Conservation (phyloP, 2,888 invertebrate genomes). For the Heliconius ismenius region DNA sequence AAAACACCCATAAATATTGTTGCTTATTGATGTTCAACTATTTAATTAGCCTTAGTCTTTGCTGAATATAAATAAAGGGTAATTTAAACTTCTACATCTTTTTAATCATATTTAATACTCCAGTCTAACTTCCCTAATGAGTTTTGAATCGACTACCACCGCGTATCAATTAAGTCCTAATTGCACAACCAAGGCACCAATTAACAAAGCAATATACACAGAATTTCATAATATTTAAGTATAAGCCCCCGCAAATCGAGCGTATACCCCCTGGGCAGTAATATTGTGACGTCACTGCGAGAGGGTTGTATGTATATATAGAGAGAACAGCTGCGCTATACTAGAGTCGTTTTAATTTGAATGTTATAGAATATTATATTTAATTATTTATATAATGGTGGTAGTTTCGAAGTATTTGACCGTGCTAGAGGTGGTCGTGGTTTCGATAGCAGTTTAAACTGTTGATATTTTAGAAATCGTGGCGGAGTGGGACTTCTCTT, state of each 20-base stretch:
- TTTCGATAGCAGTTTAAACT: too few relatives aligned
- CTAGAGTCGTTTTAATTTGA: conserved; percentile 4
- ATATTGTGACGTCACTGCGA: conserved; percentile 38
- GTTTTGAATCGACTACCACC: background rate
- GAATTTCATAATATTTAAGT: background rate
- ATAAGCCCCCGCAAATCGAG: conserved; percentile 22
- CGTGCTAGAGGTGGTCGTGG: too few relatives aligned
- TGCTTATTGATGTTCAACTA: too few relatives aligned
- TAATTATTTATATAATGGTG: background rate
- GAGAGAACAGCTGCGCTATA: background rate
- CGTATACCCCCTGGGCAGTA: conserved; percentile 34
- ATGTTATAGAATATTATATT: background rate
- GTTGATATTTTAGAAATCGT: too few relatives aligned
- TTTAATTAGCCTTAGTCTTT: too few relatives aligned
- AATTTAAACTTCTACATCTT: too few relatives aligned
- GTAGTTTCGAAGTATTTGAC: background rate
- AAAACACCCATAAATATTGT: background rate
- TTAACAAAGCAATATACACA: background rate
- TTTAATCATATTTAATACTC: too few relatives aligned
- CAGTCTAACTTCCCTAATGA: background rate
- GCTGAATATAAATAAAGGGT: too few relatives aligned
- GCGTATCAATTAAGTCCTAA: background rate
- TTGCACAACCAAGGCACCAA: background rate
- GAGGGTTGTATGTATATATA: conserved; percentile 30
- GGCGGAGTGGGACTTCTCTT: too few relatives aligned